phyloP scores from a whole-genome alignment of 2,888 invertebrate genomes.

The Cephalotes varians region DNA sequence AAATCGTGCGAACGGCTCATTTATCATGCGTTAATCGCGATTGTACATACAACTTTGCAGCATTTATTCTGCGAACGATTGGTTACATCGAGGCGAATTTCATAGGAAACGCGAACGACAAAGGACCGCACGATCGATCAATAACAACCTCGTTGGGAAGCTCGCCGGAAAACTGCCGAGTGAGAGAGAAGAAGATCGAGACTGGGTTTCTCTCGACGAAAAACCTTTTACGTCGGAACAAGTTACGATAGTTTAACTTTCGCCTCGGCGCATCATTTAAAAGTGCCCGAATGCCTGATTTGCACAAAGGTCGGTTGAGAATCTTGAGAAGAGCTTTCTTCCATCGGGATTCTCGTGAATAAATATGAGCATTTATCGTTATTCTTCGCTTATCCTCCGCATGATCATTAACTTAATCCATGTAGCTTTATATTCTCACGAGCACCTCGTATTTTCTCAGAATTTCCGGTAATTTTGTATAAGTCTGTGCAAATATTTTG shows the following conservation, averaged over 20 bases:
- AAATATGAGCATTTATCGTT: slow-evolving; percentile 31
- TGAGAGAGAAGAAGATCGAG: slow-evolving; percentile 16
- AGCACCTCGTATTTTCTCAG: background rate
- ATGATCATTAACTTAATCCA: slow-evolving; percentile 24
- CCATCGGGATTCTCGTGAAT: slow-evolving; percentile 32
- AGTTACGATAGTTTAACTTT: slow-evolving; percentile 58
- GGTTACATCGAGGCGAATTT: slow-evolving; percentile 59
- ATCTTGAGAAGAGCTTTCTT: background rate
- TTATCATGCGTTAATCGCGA: slow-evolving; percentile 6
- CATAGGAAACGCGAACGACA: slow-evolving; percentile 62
- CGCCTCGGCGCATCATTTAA: slow-evolving; percentile 61
- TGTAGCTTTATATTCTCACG: background rate
- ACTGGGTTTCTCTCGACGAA: slow-evolving; percentile 54
- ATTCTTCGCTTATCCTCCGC: background rate
- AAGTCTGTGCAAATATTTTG: background rate
- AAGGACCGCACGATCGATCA: slow-evolving; percentile 65
- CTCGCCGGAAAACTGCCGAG: slow-evolving; percentile 34
- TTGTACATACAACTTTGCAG: background rate
- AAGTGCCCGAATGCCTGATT: slow-evolving; percentile 49
- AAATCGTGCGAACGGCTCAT: background rate
- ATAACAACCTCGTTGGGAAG: slow-evolving; percentile 62
- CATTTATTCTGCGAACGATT: slow-evolving; percentile 25
- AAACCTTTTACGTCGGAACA: slow-evolving; percentile 59
- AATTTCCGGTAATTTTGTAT: background rate
- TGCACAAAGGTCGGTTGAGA: slow-evolving; percentile 41